Evolutionary conservation across 1,140 invertebrate genomes (phyloP).

Genomic region (Eumaeus atala): DNA sequence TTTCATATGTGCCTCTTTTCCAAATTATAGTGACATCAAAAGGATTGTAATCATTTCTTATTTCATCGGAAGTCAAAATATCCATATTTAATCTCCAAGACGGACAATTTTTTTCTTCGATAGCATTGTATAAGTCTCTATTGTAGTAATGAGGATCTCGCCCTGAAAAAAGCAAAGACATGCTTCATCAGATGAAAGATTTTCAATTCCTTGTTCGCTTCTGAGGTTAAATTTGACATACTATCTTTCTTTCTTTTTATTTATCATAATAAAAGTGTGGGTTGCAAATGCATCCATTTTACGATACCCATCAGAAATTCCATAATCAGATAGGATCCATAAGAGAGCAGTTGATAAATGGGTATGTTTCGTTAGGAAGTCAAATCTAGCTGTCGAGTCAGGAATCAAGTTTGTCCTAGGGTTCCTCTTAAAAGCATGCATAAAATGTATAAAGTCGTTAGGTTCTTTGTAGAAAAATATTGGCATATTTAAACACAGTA

Average conservation of each 20-base stretch:
- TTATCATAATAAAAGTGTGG: conserved; percentile 82
- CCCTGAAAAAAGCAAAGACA: conserved; percentile 67
- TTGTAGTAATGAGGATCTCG: conserved; percentile 81
- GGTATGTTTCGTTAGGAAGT: conserved; percentile 87
- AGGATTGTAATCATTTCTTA: conserved; percentile 70
- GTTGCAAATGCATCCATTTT: conserved; percentile 79
- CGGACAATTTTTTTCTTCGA: conserved; percentile 79
- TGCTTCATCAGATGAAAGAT: conserved; percentile 74
- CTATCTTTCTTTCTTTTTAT: conserved; percentile 72
- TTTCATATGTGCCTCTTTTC: conserved; percentile 85
- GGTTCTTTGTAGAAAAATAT: conserved; percentile 82
- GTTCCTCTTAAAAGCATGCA: conserved; percentile 79
- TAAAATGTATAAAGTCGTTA: conserved; percentile 76
- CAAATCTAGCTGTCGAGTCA: conserved; percentile 79
- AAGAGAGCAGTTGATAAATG: conserved; percentile 86
- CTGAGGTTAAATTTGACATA: conserved; percentile 85
- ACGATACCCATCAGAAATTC: conserved; percentile 89
- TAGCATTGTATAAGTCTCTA: conserved; percentile 83
- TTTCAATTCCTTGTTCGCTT: conserved; percentile 81
- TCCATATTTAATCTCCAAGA: conserved; percentile 78
- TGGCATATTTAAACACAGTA: conserved; percentile 83
- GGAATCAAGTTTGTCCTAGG: conserved; percentile 79
- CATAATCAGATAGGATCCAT: conserved; percentile 89
- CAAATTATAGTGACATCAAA: conserved; percentile 84
- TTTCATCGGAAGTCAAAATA: conserved; percentile 67